Evolutionary conservation across 1,140 invertebrate genomes (phyloP).

Genomic region (Meloidogyne hapla): DNA sequence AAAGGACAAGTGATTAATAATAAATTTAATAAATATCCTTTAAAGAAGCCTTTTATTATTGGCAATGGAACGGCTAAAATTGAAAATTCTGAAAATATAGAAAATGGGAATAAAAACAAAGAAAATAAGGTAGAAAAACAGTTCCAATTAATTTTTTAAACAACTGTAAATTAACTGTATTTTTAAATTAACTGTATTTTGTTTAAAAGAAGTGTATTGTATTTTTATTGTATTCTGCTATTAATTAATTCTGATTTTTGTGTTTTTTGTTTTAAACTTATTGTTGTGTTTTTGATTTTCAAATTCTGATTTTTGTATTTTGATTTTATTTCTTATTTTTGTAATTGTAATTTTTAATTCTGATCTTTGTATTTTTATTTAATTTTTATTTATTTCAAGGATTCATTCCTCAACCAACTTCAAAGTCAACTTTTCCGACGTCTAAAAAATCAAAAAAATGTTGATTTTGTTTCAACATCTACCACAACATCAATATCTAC

Average conservation of each 20-base stretch:
- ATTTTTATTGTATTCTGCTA: too few species aligned
- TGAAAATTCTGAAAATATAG: not conserved
- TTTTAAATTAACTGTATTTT: too few species aligned
- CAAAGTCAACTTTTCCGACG: not conserved
- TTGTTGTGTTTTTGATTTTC: too few species aligned
- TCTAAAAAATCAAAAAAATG: not conserved
- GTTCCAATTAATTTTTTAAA: too few species aligned
- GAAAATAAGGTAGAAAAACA: not conserved
- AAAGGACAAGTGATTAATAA: not conserved
- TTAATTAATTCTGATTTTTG: too few species aligned
- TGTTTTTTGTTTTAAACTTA: too few species aligned
- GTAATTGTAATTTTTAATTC: too few species aligned
- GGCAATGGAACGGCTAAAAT: not conserved
- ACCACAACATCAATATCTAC: not conserved
- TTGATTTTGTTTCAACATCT: not conserved
- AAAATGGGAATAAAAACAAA: not conserved
- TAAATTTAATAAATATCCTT: not conserved
- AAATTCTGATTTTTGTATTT: too few species aligned
- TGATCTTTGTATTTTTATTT: too few species aligned
- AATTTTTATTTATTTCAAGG: not conserved
- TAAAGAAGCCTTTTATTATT: not conserved
- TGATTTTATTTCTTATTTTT: too few species aligned
- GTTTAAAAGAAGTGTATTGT: too few species aligned
- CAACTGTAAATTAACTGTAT: too few species aligned
- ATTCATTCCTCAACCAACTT: not conserved